These are phyloP conservation scores for Momotus momota DNA, from an alignment of 2,797 vertebrate genomes.

Conservation along the genomic window DNA sequence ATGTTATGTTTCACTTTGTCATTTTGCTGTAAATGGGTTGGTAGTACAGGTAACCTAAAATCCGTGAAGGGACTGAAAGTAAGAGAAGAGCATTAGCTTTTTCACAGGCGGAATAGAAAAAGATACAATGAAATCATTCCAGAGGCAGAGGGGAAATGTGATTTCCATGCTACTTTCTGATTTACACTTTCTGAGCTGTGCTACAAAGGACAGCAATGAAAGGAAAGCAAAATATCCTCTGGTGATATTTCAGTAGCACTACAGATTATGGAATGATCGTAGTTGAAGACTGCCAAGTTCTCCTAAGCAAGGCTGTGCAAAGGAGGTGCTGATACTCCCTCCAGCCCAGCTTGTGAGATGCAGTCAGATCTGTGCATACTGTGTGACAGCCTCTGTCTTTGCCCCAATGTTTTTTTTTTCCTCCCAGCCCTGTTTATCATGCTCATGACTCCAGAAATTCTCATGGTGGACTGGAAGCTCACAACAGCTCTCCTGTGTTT, in stretches of 20 bases:
- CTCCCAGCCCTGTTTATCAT: background rate
- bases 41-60: background rate
- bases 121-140: background rate
- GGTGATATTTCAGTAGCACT: background rate
- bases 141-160: conserved; percentile 22
- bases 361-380: fast-evolving
- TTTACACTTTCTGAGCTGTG: background rate
- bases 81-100: background rate
- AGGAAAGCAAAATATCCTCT: background rate
- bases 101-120: background rate
- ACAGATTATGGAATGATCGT: background rate
- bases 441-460: no score
- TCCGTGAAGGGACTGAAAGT: background rate
- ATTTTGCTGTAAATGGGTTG: background rate
- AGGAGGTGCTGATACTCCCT: background rate
- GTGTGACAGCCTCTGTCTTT: background rate
- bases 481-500: background rate
- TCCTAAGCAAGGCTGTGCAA: background rate
- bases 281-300: background rate
- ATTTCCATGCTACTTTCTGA: conserved; percentile 38
- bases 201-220: background rate
- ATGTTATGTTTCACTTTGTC: background rate
- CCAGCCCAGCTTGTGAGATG: background rate
- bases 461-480: background rate
- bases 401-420: background rate